These are phyloP conservation scores for Alligator mississippiensis DNA, from an alignment of 2,113 vertebrate genomes.

Conservation along the genomic window DNA sequence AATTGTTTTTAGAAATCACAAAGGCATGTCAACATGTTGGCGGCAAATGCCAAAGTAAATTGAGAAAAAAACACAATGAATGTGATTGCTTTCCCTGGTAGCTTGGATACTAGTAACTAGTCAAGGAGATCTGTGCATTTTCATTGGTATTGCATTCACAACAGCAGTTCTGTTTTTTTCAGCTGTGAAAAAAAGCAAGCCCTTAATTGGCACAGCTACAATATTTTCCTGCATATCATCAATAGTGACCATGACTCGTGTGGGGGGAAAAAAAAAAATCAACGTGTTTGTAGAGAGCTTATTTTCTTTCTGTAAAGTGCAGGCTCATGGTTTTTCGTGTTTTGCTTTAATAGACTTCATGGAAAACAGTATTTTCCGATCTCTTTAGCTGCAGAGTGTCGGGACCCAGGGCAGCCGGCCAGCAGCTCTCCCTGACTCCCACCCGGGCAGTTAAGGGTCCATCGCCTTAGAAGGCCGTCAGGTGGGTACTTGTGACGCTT, in stretches of 20 bases:
- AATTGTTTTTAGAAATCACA: not conserved
- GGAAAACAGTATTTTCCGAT: not conserved
- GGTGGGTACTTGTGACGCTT: too few relatives aligned
- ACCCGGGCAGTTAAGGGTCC: too few relatives aligned
- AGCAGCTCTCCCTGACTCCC: too few relatives aligned
- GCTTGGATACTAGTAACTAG: not conserved
- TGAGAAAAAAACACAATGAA: not conserved
- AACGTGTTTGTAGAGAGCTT: not conserved
- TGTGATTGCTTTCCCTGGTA: not conserved
- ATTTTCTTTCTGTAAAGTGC: constrained; percentile 5
- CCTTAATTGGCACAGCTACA: not conserved
- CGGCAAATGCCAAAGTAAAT: not conserved
- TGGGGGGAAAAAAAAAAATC: not conserved
- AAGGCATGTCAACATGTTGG: not conserved
- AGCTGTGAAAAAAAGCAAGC: not conserved
- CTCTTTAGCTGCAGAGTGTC: not conserved
- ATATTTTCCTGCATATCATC: constrained; percentile 3
- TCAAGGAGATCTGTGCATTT: not conserved
- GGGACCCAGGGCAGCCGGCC: too few relatives aligned
- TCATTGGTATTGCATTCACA: not conserved
- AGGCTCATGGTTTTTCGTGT: constrained; percentile 27
- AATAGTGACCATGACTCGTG: not conserved
- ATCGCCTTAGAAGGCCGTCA: too few relatives aligned
- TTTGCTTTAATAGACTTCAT: not conserved
- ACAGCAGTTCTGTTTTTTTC: not conserved